Percentiles rank a stretch among this genome's conserved stretches.
phyloP scores from a whole-genome alignment of 2,888 invertebrate species.

The Agriopis aurantiaria region DNA sequence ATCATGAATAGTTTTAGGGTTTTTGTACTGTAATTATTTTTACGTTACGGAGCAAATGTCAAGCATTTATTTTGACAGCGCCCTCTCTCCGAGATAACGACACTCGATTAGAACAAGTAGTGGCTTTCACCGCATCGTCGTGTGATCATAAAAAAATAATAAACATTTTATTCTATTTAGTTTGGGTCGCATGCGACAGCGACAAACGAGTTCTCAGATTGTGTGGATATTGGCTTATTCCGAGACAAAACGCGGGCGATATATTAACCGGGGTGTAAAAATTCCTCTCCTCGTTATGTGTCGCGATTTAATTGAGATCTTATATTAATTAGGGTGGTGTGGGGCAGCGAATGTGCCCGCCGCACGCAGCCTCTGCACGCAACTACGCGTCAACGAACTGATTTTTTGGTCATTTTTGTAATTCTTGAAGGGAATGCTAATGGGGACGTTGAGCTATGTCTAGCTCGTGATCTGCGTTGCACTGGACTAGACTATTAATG shows the following conservation, averaged over 20 bases:
- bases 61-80: constrained; percentile 45
- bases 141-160: constrained; percentile 63
- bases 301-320: constrained; percentile 87
- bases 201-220: constrained; percentile 75
- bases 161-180: constrained; percentile 63
- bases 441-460: neutral
- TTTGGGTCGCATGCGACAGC: constrained; percentile 60
- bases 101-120: constrained; percentile 57
- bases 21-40: constrained; percentile 9
- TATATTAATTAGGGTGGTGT: constrained; percentile 86
- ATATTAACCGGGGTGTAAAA: constrained; percentile 76
- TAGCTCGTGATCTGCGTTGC: neutral
- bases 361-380: constrained; percentile 83
- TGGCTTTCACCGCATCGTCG: constrained; percentile 58
- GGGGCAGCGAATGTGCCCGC: constrained; percentile 80
- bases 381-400: constrained; percentile 60
- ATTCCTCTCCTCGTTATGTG: constrained; percentile 80
- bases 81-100: constrained; percentile 45
- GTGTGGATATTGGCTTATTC: constrained; percentile 73
- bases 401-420: constrained; percentile 54
- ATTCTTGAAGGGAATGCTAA: constrained; percentile 43
- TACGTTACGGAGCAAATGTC: constrained; percentile 28
- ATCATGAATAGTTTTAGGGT: too few species aligned
- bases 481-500: neutral
- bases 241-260: constrained; percentile 70